Evolutionary conservation across 1,140 invertebrate genomes (phyloP), one percentile per base, ranked within the genome.

Genomic region (Scaptomyza montana): DNA sequence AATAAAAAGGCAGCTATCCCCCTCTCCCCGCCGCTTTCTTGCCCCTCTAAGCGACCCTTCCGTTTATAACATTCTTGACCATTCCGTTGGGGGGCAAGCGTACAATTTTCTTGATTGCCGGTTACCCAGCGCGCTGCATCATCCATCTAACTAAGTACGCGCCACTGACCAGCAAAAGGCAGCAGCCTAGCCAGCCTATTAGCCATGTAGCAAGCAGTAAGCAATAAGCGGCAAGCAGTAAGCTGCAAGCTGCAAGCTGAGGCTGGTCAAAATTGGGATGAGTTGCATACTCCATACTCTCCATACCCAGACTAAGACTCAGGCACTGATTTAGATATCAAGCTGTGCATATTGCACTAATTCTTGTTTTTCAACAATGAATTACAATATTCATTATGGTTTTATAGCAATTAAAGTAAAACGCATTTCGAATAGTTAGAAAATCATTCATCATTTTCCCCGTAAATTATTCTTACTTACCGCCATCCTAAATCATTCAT

Each of bases 71-170:
- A 30, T 51, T 46, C 19, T 3, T 30, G 13, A 16, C 28, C 50
- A 41, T 71, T 65, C 53, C 46, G 49, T 62, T 63, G 39, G 56
- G 66, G 66, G 62, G 46, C 59, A 53, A 78, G 54, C 70, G 75
- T 82, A 89, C 82, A 87, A 87, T 87, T 87, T 87, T 79, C 82
- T 74, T 87, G 82, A 87, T 87, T 87, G 77, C 82, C 74, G 77
- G 84, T 68, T 87, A 70, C 70, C 64, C 74, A 68, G 53, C 50
- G 36, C 25, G 50, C 64, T 68, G 65, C 70, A 67, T 61, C 70
- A 73, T 68, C 70, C 65, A 73, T 74, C 70, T 72, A 80, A 74
- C 81, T 72, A 87, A 86, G 78, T 86, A 89, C 78, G 82, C 82
- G 82, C 82, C 82, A 86, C 82, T 86, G 82, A 84, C 82, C 81